A percentile compares a stretch with the other conserved stretches of the same genome.
Evolutionary conservation across 2,113 vertebrate species (phyloP).

Genomic region (Aspiorhynchus laticeps): DNA sequence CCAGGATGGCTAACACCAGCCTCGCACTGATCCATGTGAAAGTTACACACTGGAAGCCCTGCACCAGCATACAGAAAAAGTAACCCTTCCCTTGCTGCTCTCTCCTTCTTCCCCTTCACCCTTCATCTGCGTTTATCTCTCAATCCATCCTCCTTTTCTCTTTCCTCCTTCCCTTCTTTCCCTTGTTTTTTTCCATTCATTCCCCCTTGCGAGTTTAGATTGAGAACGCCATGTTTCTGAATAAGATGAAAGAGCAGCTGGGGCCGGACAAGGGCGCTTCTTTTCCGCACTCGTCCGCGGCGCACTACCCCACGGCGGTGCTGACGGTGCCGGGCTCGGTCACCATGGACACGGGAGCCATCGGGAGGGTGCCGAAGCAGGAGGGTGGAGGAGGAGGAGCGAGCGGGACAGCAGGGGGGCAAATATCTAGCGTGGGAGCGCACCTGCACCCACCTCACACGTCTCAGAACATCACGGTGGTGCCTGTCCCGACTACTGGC

Average conservation of each 20-base stretch:
- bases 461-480: constrained; percentile 95
- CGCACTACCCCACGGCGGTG: constrained; percentile 84
- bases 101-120: constrained; percentile 61
- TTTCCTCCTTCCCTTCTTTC: constrained; percentile 32
- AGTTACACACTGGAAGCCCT: constrained; percentile 37
- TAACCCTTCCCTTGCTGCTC: constrained; percentile 58
- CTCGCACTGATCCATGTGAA: constrained; percentile 53
- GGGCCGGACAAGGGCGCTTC: constrained; percentile 87
- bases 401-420: constrained; percentile 65
- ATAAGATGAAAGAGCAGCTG: constrained; percentile 96
- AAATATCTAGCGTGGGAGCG: constrained; percentile 75
- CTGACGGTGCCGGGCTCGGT: constrained; percentile 87
- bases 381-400: constrained; percentile 74
- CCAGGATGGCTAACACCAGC: constrained; percentile 57
- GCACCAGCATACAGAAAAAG: constrained; percentile 36
- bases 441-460: constrained; percentile 90
- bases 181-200: constrained; percentile 36
- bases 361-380: constrained; percentile 81
- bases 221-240: constrained; percentile 98
- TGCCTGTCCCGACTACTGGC: constrained; percentile 91
- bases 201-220: constrained; percentile 75
- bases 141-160: constrained; percentile 56
- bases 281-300: constrained; percentile 75
- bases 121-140: constrained; percentile 61
- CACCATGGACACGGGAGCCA: constrained; percentile 73